A percentile compares a stretch with the other conserved stretches of the same genome.
Conservation (phyloP, 2,113 vertebrate genomes). For the Sciurus niger region DNA sequence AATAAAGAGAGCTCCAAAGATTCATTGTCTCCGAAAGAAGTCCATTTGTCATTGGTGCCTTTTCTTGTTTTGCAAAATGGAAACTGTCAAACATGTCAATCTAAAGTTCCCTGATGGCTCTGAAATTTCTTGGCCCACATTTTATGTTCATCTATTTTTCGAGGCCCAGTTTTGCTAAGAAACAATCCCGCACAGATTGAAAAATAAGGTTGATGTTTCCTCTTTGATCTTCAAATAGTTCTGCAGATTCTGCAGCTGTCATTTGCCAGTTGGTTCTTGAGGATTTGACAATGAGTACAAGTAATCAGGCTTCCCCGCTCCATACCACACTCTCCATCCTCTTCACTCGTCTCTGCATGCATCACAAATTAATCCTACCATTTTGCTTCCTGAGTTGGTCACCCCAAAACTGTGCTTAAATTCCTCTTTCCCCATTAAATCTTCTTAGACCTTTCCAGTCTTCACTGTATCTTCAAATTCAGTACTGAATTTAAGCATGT, state of each 20-base stretch:
- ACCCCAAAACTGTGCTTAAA: neutral
- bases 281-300: neutral
- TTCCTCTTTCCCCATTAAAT: neutral
- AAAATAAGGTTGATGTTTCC: neutral
- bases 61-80: neutral
- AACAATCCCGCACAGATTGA: neutral
- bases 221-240: neutral
- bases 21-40: neutral
- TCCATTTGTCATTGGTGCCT: neutral
- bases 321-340: fast-evolving
- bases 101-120: neutral
- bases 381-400: neutral
- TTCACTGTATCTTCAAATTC: neutral
- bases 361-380: fast-evolving
- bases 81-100: constrained; percentile 28
- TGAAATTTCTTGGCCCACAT: neutral
- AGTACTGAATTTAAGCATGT: neutral
- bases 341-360: neutral
- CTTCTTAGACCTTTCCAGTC: neutral
- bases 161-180: constrained; percentile 1
- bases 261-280: neutral
- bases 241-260: neutral
- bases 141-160: constrained; percentile 19
- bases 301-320: neutral
- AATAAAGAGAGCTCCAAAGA: neutral